phyloP scores from a whole-genome alignment of 1,140 invertebrate genomes.

The Drosophila biarmipes region DNA sequence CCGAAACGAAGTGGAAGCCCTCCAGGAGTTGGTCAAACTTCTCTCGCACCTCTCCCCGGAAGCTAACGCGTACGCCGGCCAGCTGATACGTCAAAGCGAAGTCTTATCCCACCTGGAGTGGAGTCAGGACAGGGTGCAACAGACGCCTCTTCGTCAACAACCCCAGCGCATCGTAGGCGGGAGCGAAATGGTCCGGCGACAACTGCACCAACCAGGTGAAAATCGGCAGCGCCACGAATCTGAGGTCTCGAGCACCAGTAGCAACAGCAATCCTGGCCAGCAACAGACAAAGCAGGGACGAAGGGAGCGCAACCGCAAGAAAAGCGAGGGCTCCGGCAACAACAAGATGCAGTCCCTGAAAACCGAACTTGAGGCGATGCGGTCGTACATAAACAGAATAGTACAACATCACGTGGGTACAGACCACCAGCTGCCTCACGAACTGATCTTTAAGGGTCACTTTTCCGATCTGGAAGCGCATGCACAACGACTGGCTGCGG shows the following conservation, averaged over 20 bases:
- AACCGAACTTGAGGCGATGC: slow-evolving; percentile 59
- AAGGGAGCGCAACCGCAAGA: slow-evolving; percentile 51
- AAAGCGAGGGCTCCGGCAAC: slow-evolving; percentile 23
- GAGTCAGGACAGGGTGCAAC: background rate
- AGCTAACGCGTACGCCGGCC: slow-evolving; percentile 38
- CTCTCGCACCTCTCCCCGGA: slow-evolving; percentile 51
- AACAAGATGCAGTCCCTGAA: slow-evolving; percentile 32
- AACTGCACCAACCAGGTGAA: slow-evolving; percentile 2
- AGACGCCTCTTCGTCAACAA: background rate
- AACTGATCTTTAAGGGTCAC: slow-evolving; percentile 47
- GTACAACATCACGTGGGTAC: slow-evolving; percentile 55
- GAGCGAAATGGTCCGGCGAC: slow-evolving; percentile 16
- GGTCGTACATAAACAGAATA: slow-evolving; percentile 72
- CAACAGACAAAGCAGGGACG: slow-evolving; percentile 20
- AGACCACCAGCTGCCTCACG: slow-evolving; percentile 34
- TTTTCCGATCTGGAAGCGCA: slow-evolving; percentile 68
- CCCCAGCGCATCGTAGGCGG: slow-evolving; percentile 47
- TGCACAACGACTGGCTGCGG: slow-evolving; percentile 50
- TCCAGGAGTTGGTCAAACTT: slow-evolving; percentile 52
- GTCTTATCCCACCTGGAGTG: slow-evolving; percentile 61
- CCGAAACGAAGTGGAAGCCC: slow-evolving; percentile 45
- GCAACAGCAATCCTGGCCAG: slow-evolving; percentile 27
- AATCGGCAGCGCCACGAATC: slow-evolving; percentile 49
- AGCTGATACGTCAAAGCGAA: slow-evolving; percentile 48
- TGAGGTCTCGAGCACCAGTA: slow-evolving; percentile 54